Percentiles rank a stretch among this genome's conserved stretches.
phyloP scores from a whole-genome alignment of 2,797 vertebrate species.

The Odontamblyopus rebecca region DNA sequence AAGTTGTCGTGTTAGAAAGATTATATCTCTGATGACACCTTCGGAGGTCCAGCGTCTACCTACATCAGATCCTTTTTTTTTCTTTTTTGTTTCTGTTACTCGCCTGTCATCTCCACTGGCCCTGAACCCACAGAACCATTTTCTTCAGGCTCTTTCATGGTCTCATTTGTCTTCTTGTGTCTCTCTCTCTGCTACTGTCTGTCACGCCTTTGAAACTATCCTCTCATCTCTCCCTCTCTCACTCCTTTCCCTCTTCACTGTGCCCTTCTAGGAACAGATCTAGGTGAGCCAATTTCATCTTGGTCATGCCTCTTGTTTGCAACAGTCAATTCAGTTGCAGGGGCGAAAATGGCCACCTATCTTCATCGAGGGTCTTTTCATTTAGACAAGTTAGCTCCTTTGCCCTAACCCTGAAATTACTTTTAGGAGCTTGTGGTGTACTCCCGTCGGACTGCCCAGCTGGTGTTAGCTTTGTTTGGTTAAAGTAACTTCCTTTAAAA shows the following conservation, averaged over 20 bases:
- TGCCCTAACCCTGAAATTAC: slow-evolving; percentile 74
- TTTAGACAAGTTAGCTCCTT: slow-evolving; percentile 71
- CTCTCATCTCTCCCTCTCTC: slow-evolving; percentile 46
- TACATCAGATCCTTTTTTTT: slow-evolving; percentile 43
- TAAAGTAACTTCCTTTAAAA: slow-evolving; percentile 1
- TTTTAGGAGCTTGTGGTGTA: slow-evolving; percentile 61
- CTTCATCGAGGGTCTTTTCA: slow-evolving; percentile 70
- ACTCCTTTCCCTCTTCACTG: not conserved
- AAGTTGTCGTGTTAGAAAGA: slow-evolving; percentile 44
- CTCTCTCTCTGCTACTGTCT: slow-evolving; percentile 64
- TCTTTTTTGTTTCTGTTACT: slow-evolving; percentile 27
- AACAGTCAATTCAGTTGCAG: slow-evolving; percentile 71
- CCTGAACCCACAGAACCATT: slow-evolving; percentile 43
- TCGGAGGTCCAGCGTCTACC: slow-evolving; percentile 39
- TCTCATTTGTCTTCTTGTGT: slow-evolving; percentile 66
- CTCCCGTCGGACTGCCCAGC: slow-evolving; percentile 38
- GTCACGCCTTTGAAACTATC: slow-evolving; percentile 55
- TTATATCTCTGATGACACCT: slow-evolving; percentile 49
- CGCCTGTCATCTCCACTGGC: slow-evolving; percentile 41
- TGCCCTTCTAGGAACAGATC: slow-evolving; percentile 55
- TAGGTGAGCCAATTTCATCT: slow-evolving; percentile 75
- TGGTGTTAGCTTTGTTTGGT: slow-evolving; percentile 34
- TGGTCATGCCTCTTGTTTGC: slow-evolving; percentile 75
- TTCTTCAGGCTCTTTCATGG: slow-evolving; percentile 52
- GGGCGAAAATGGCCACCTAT: slow-evolving; percentile 65